phyloP scores from a whole-genome alignment of 2,113 vertebrate species.

The Paralichthys olivaceus region DNA sequence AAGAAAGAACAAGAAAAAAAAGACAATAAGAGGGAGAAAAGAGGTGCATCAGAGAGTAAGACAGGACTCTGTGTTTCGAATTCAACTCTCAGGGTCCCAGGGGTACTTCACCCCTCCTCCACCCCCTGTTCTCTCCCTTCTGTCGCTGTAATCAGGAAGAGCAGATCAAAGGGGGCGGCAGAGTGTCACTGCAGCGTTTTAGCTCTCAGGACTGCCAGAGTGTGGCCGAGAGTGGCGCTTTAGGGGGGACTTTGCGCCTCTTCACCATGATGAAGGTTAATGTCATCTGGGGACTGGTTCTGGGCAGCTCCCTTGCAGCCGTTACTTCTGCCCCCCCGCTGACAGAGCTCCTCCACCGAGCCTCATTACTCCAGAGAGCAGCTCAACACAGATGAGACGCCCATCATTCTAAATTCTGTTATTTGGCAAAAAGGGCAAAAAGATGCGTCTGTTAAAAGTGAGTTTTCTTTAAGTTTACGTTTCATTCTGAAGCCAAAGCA shows the following conservation, averaged over 20 bases:
- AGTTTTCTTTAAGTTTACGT: constrained; percentile 52
- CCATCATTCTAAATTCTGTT: constrained; percentile 64
- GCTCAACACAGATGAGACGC: constrained; percentile 51
- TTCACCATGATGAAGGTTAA: constrained; percentile 82
- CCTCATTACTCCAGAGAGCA: constrained; percentile 72
- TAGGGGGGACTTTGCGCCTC: constrained; percentile 76
- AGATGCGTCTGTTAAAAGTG: constrained; percentile 48
- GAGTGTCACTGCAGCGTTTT: constrained; percentile 79
- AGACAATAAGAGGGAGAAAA: constrained; percentile 66
- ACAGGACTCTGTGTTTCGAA: constrained; percentile 66
- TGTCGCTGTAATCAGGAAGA: constrained; percentile 79
- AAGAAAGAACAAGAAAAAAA: constrained; percentile 56
- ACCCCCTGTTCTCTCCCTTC: constrained; percentile 57
- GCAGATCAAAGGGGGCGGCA: constrained; percentile 80
- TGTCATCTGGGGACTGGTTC: constrained; percentile 78
- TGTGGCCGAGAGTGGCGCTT: constrained; percentile 75
- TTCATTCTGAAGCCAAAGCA: constrained; percentile 15
- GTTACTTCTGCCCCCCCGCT: constrained; percentile 20
- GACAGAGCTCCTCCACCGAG: constrained; percentile 51
- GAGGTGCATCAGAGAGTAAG: constrained; percentile 58
- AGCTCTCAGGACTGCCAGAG: constrained; percentile 77
- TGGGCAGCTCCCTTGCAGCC: constrained; percentile 61
- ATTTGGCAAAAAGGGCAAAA: constrained; percentile 48
- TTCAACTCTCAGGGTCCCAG: constrained; percentile 71
- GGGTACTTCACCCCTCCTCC: constrained; percentile 64